Conservation (phyloP, 2,797 vertebrate genomes). For the Parauchenoglanis punctatus region DNA sequence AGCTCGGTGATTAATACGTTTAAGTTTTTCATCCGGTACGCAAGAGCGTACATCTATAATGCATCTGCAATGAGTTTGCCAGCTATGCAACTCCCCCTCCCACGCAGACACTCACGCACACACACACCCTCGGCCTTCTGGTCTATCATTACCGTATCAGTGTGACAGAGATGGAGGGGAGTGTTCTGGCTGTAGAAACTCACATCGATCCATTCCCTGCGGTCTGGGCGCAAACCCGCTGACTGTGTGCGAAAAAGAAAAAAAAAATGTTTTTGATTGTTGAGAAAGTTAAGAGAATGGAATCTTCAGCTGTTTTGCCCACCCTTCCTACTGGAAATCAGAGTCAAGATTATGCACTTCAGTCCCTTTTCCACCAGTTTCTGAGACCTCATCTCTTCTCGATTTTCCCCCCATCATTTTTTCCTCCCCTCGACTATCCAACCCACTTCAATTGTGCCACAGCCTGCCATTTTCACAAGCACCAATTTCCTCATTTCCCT, state of each 20-base stretch:
- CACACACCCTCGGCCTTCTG: slow-evolving; percentile 31
- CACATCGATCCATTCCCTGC: slow-evolving; percentile 72
- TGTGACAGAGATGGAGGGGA: slow-evolving; percentile 74
- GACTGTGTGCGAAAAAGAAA: slow-evolving; percentile 68
- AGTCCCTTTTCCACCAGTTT: not conserved
- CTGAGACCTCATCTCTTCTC: not conserved
- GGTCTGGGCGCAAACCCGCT: slow-evolving; percentile 71
- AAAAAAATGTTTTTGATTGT: slow-evolving; percentile 43
- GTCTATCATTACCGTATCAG: slow-evolving; percentile 60
- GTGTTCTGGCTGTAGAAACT: slow-evolving; percentile 70
- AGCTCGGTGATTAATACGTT: slow-evolving; percentile 20
- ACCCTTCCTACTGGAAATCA: not conserved
- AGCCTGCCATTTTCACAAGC: slow-evolving; percentile 41
- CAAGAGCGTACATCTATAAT: slow-evolving; percentile 19
- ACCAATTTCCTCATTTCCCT: slow-evolving; percentile 41
- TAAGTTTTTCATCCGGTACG: not conserved
- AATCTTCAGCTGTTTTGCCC: slow-evolving; percentile 36
- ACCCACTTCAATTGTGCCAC: slow-evolving; percentile 16
- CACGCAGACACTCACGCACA: not conserved
- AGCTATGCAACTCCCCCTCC: slow-evolving; percentile 1
- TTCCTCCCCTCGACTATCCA: slow-evolving; percentile 31
- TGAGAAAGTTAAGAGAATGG: slow-evolving; percentile 47
- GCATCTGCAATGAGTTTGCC: slow-evolving; percentile 26
- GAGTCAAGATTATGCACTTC: not conserved
- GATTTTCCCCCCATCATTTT: slow-evolving; percentile 3